Base-by-base conservation (phyloP, 2,888 invertebrate species). In the Troides helena region DNA sequence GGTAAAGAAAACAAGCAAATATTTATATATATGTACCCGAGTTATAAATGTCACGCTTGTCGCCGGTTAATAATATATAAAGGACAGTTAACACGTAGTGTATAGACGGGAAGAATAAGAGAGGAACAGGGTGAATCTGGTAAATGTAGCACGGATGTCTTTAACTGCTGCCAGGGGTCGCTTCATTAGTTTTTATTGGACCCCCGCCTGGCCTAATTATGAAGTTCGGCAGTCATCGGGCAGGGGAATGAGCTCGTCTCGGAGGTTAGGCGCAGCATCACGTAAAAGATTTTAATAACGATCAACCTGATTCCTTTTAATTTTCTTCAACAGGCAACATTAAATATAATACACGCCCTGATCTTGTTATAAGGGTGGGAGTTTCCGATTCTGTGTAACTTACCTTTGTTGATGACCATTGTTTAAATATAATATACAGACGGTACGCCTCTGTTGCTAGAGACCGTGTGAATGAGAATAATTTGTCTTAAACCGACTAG, bases 181-280 rank as follows among this genome's bases (percentile, higher is more conserved):
- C 80, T 77, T 83, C 86, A 81, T 87, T 86, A 82, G 79, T 84
- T 86, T 86, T 87, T 87, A 87, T 82, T 79, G 80, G 80, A n/a
- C 21, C 12, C 79, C 77, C 75, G 67, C 78, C 79, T 79, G 78
- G 50, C 78, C 80, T 82, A 82, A 85, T 83, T 82, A 84, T 81
- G 82, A 83, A 82, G 80, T 80, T 81, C 71, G 73, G 77, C 76
- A 71, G 73, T 65, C 66, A 67, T 65, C 61, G 43, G 67, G 36
- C 62, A 53, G 57, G 62, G 17, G 46, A 69, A 62, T 56, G 57
- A 61, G 25, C 62, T 68, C n/a, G 62, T 23, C 62, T n/a, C 59
- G 59, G 43, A 62, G 23, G 39, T 62, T 66, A 60, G 59, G 43
- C 53, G 21, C 18, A 62, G 50, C 46, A 43, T 67, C 59, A 63